Evolutionary conservation across 2,888 invertebrate species (phyloP), one percentile per base, ranked within the genome.

Genomic region (Diloba caeruleocephala): DNA sequence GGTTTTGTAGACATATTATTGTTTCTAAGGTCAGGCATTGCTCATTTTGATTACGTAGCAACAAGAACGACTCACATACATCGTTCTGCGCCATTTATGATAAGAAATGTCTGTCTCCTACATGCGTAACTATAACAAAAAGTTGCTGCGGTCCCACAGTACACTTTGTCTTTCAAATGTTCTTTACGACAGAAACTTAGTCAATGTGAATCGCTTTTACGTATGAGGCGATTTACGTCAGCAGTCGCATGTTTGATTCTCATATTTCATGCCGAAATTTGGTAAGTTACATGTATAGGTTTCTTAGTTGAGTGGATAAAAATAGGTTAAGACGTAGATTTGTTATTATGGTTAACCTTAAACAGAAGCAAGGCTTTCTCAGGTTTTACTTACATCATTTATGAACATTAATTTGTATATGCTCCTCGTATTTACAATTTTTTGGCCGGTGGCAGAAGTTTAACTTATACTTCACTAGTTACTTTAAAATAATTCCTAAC

Each of bases 181-280:
- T 66, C 59, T 74, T 74, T 79, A 79, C 81, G 76, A 76, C 79
- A 78, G 50, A 51, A 57, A 58, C 51, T 68, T 71, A 71, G 69
- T 69, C 71, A 68, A 71, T 64, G 68, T 58, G 58, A 66, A 71
- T 72, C 46, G 66, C 63, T 63, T 71, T 61, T 74, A 76, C 73
- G 67, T 74, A 62, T 42, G 42, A 67, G 66, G 55, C 64, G 71
- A 65, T 74, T 71, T 77, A 68, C 81, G 76, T 80, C 79, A 81
- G 63, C 70, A 63, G 54, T 70, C 55, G 67, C 66, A 65, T 76
- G 68, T 65, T 67, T 38, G 38, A 38, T 23, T 64, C 46, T 66
- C 60, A 63, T 75, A 64, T 62, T 64, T 70, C 67, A 68, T 31
- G 39, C 46, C 10, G 54, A 71, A 75, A 57, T 71, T 73, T 66